phyloP scores from a whole-genome alignment of 2,797 vertebrate species.

The Bovichtus diacanthus region DNA sequence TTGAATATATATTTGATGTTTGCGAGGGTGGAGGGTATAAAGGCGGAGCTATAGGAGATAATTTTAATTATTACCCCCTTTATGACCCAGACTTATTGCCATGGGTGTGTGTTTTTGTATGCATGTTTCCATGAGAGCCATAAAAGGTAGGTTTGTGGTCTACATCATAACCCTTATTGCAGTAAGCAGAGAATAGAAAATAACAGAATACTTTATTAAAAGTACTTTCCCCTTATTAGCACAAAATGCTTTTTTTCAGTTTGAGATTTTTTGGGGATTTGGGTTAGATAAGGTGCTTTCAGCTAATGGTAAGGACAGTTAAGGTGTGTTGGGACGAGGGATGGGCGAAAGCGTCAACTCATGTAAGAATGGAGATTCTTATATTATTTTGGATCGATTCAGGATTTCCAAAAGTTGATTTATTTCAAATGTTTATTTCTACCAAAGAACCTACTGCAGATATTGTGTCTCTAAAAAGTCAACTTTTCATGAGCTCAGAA shows the following conservation, averaged over 20 bases:
- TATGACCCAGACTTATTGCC: conserved; percentile 22
- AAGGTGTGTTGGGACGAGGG: no score
- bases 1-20: conserved; percentile 26
- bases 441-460: no score
- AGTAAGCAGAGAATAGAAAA: neutral
- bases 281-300: neutral
- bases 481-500: no score
- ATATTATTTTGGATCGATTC: no score
- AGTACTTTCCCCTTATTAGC: neutral
- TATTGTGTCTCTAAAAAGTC: no score
- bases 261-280: neutral
- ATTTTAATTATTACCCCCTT: conserved; percentile 19
- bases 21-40: conserved; percentile 25
- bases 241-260: no score
- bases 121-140: conserved; percentile 14
- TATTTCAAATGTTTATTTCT: no score
- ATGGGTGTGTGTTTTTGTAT: neutral
- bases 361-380: no score
- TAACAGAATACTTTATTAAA: neutral
- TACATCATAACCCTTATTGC: neutral
- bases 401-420: no score
- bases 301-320: neutral
- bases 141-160: conserved; percentile 1
- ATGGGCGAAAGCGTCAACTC: no score
- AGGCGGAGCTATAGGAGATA: conserved; percentile 46